These are phyloP conservation scores for Craseonycteris thonglongyai DNA, from an alignment of 2,113 vertebrate species.

Conservation along the genomic window DNA sequence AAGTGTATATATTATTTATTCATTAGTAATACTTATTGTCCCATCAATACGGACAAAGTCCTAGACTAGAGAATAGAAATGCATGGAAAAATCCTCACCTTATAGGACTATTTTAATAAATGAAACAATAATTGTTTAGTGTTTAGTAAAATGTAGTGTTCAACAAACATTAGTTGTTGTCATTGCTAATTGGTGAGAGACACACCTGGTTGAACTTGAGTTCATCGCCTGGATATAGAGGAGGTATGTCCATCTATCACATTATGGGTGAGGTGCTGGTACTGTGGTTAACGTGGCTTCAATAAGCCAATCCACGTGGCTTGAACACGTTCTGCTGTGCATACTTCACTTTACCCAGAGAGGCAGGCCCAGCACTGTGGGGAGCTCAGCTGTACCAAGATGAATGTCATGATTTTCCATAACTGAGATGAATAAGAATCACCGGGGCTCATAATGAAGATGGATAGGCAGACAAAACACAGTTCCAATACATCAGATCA, in stretches of 20 bases:
- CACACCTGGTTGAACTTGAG: not conserved
- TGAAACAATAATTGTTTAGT: not conserved
- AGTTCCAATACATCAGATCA: conserved; percentile 1
- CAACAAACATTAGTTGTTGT: conserved; percentile 12
- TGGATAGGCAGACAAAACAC: conserved; percentile 41
- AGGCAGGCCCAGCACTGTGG: not conserved
- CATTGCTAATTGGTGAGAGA: not conserved
- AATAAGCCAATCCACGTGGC: not conserved
- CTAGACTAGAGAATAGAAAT: not conserved
- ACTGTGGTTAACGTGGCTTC: not conserved
- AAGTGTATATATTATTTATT: not conserved
- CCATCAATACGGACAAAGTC: not conserved
- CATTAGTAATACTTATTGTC: not conserved
- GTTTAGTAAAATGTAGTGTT: not conserved
- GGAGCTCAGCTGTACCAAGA: conserved; percentile 30
- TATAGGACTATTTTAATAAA: not conserved
- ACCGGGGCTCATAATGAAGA: conserved; percentile 30
- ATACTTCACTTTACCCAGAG: not conserved
- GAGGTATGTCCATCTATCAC: not conserved
- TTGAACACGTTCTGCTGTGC: not conserved
- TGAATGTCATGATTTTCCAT: conserved; percentile 34
- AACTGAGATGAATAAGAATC: conserved; percentile 52
- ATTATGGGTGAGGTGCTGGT: not conserved
- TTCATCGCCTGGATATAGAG: not conserved
- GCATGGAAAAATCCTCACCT: not conserved